These are phyloP conservation scores for Phyllotreta striolata DNA, from an alignment of 2,888 invertebrate genomes.

Conservation along the genomic window DNA sequence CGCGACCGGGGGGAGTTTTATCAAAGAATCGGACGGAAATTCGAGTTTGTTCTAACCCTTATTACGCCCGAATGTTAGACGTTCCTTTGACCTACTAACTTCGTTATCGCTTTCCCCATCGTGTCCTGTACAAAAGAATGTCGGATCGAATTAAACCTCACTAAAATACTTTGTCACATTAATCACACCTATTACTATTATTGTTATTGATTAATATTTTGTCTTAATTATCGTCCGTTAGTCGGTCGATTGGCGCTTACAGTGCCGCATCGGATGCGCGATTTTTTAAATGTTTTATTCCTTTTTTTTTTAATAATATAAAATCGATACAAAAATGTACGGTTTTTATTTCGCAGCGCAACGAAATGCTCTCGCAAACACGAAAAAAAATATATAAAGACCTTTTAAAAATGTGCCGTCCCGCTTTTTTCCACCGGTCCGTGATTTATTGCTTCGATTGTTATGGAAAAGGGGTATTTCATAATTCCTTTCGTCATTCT, in stretches of 20 bases:
- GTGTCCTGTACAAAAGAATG: no score
- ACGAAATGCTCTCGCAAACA: slow-evolving; percentile 37
- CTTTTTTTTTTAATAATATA: slow-evolving; percentile 40
- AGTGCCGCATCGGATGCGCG: slow-evolving; percentile 45
- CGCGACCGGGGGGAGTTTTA: neutral
- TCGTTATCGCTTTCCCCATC: no score
- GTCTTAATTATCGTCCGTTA: no score
- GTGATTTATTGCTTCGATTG: slow-evolving; percentile 40
- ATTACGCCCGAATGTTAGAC: slow-evolving; percentile 30
- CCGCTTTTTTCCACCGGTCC: slow-evolving; percentile 29
- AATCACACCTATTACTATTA: no score
- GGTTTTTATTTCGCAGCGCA: slow-evolving; percentile 37
- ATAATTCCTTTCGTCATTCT: slow-evolving; percentile 34
- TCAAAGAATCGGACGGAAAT: slow-evolving; percentile 1
- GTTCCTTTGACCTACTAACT: no score
- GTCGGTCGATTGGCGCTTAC: neutral
- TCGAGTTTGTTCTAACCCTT: slow-evolving; percentile 1
- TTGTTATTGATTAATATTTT: no score
- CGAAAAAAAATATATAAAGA: slow-evolving; percentile 38
- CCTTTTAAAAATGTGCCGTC: slow-evolving; percentile 41
- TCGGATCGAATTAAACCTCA: no score
- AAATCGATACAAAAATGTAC: slow-evolving; percentile 39
- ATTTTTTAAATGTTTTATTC: slow-evolving; percentile 39
- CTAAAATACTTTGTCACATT: no score
- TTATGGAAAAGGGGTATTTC: slow-evolving; percentile 32